These are phyloP conservation scores for Chaenogobius annularis DNA, from an alignment of 2,113 vertebrate species.

Conservation along the genomic window DNA sequence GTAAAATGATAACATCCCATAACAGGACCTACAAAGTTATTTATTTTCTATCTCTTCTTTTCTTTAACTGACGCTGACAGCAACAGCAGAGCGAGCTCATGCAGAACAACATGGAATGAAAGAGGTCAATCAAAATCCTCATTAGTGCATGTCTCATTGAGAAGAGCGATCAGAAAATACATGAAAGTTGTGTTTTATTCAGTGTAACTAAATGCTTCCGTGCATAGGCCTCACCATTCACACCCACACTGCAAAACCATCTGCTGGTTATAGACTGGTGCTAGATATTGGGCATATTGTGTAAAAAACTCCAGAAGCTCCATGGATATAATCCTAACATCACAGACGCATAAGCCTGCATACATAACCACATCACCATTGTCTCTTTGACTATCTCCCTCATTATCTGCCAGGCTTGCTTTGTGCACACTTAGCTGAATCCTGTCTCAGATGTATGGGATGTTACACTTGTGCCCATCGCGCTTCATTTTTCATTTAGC, in stretches of 20 bases:
- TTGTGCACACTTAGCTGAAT: conserved; percentile 11
- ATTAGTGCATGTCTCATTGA: conserved; percentile 40
- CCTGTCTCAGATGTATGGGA: conserved; percentile 38
- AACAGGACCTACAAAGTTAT: too few relatives aligned
- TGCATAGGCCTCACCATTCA: conserved; percentile 10
- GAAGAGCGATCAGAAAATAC: conserved; percentile 12
- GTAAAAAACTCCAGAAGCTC: conserved; percentile 6
- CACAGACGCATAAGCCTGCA: conserved; percentile 21
- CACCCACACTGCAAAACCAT: conserved; percentile 20
- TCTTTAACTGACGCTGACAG: too few relatives aligned
- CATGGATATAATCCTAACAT: conserved; percentile 31
- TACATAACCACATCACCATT: conserved; percentile 18
- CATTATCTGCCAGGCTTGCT: conserved; percentile 28
- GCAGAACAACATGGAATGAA: conserved; percentile 13
- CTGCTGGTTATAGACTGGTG: conserved; percentile 25
- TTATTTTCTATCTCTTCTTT: too few relatives aligned
- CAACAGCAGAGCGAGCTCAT: too few relatives aligned
- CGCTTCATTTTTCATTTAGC: conserved; percentile 51
- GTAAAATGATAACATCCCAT: too few relatives aligned
- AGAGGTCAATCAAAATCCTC: conserved; percentile 20
- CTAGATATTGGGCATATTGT: conserved; percentile 30
- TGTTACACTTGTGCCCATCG: conserved; percentile 57
- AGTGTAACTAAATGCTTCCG: conserved; percentile 35
- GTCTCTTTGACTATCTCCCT: conserved; percentile 19
- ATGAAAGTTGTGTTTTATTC: conserved; percentile 27